phyloP scores from a whole-genome alignment of 2,888 invertebrate species.

The Melinopterus prodromus region DNA sequence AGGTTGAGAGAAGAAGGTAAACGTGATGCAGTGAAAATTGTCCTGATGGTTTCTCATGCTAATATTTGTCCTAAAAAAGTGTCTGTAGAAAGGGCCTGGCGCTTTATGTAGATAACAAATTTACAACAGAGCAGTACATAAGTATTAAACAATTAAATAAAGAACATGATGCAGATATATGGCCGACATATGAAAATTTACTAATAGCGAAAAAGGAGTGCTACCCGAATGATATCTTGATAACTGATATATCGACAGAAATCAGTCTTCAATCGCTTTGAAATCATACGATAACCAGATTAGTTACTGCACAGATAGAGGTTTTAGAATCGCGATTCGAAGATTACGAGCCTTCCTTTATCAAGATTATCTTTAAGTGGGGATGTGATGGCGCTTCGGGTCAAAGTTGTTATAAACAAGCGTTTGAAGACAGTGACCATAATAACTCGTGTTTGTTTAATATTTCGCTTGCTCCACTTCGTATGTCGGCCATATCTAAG shows the following conservation, averaged over 20 bases:
- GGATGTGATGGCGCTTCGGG: background rate
- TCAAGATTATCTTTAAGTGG: background rate
- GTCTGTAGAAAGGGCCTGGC: slow-evolving; percentile 10
- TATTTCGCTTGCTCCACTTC: background rate
- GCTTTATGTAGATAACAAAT: background rate
- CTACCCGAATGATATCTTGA: too few relatives aligned
- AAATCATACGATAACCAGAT: background rate
- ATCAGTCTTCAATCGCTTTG: background rate
- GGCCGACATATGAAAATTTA: too few relatives aligned
- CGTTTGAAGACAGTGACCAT: background rate
- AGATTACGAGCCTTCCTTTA: background rate
- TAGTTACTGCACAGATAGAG: background rate
- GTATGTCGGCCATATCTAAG: background rate
- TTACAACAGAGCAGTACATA: background rate
- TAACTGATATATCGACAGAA: too few relatives aligned
- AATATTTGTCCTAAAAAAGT: slow-evolving; percentile 6
- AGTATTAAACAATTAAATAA: too few relatives aligned
- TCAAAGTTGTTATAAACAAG: background rate
- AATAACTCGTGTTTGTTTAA: background rate
- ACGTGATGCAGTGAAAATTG: background rate
- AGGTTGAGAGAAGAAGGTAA: background rate
- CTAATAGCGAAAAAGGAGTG: too few relatives aligned
- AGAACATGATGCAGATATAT: too few relatives aligned
- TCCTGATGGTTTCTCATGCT: background rate
- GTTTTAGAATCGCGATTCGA: background rate